Evolutionary conservation across 1,140 invertebrate genomes (phyloP).

Genomic region (Eubasilissa regina): DNA sequence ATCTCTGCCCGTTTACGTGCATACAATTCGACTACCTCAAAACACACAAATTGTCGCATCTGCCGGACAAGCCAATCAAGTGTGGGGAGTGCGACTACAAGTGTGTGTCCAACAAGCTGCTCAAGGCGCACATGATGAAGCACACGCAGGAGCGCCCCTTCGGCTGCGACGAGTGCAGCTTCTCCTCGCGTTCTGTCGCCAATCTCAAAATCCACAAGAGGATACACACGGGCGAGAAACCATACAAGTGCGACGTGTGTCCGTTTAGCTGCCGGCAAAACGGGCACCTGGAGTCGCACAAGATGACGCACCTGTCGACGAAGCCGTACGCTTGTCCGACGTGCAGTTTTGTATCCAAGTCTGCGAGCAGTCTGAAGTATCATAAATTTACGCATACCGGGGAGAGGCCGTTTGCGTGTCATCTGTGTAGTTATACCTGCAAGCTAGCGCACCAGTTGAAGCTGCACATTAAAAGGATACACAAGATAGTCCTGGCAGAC

Average conservation of each 20-base stretch:
- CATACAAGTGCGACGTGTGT: constrained; percentile 71
- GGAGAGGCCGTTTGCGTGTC: constrained; percentile 76
- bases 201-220: constrained; percentile 60
- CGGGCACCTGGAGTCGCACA: constrained; percentile 60
- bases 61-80: constrained; percentile 39
- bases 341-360: constrained; percentile 58
- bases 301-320: constrained; percentile 60
- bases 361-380: constrained; percentile 52
- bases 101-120: constrained; percentile 2
- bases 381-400: constrained; percentile 73
- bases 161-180: constrained; percentile 70
- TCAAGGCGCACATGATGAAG: constrained; percentile 68
- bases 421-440: constrained; percentile 36
- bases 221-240: constrained; percentile 77
- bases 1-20: constrained; percentile 61
- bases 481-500: constrained; percentile 33
- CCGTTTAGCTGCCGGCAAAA: constrained; percentile 1
- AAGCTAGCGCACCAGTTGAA: constrained; percentile 27
- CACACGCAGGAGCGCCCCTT: constrained; percentile 72
- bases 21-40: constrained; percentile 30
- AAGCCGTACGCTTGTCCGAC: constrained; percentile 61
- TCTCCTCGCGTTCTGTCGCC: not conserved
- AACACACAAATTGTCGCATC: constrained; percentile 36
- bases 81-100: constrained; percentile 45
- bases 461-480: constrained; percentile 31